Percentiles rank a stretch among this genome's conserved stretches.
Conservation (phyloP, 1,140 invertebrate species). For the Bombus turneri region DNA sequence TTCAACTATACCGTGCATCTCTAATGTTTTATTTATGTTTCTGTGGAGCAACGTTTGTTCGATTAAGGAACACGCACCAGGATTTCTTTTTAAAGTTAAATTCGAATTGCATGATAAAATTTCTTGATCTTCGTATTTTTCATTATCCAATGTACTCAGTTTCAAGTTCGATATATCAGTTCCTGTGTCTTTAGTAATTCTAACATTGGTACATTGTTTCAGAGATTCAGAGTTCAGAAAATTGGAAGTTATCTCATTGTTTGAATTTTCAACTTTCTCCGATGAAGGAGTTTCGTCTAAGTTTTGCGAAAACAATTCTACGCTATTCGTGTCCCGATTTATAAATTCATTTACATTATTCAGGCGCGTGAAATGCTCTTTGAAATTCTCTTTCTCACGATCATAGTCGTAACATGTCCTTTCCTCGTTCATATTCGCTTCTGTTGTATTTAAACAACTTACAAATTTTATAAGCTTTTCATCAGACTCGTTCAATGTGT, state of each 20-base stretch:
- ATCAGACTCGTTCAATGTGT: neutral
- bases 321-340: neutral
- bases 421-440: neutral
- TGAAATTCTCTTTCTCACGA: neutral
- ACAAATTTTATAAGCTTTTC: neutral
- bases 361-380: neutral
- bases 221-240: neutral
- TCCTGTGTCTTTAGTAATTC: neutral
- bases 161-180: neutral
- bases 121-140: constrained; percentile 26
- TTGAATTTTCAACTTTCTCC: neutral
- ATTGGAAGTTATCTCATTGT: neutral
- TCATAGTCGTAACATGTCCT: neutral
- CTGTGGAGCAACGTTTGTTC: neutral
- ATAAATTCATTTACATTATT: constrained; percentile 1
- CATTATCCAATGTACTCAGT: neutral
- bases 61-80: constrained; percentile 52
- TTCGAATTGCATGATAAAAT: constrained; percentile 35
- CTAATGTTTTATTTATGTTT: neutral
- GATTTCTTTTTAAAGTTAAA: constrained; percentile 57
- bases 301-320: constrained; percentile 34
- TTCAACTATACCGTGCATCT: neutral
- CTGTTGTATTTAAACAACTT: neutral
- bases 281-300: neutral
- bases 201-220: neutral